These are phyloP conservation scores for Coendou prehensilis DNA, from an alignment of 2,797 vertebrate genomes.

Conservation along the genomic window DNA sequence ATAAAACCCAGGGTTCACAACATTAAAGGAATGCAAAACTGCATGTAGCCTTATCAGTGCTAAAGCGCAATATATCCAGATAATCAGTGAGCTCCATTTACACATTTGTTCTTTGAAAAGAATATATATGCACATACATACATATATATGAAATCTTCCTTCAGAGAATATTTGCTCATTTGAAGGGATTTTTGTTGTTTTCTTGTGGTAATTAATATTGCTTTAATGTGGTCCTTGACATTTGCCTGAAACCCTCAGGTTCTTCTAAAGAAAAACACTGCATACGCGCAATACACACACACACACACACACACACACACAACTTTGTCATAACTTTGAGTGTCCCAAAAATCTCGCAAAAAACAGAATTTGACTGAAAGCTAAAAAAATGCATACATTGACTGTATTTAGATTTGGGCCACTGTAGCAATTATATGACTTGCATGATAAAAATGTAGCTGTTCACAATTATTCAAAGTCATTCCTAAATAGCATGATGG, in stretches of 20 bases:
- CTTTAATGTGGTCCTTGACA: conserved; percentile 37
- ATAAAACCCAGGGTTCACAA: neutral
- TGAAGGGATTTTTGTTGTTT: conserved; percentile 46
- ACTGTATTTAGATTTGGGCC: neutral
- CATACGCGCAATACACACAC: neutral
- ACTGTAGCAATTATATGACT: neutral
- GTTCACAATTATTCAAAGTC: conserved; percentile 60
- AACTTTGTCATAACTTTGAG: neutral
- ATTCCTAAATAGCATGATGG: neutral
- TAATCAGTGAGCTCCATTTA: neutral
- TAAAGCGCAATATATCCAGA: conserved; percentile 12
- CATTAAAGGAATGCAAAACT: neutral
- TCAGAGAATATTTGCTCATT: conserved; percentile 15
- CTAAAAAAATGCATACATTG: conserved; percentile 69
- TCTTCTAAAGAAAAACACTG: conserved; percentile 42
- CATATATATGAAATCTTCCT: neutral
- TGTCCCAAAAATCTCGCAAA: neutral
- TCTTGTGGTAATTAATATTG: neutral
- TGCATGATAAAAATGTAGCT: conserved; percentile 74
- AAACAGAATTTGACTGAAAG: conserved; percentile 51
- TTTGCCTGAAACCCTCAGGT: neutral
- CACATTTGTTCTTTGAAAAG: conserved; percentile 36
- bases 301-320: neutral
- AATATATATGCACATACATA: neutral
- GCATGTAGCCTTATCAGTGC: neutral